Conservation (phyloP, 2,797 vertebrate species). For the Trichosurus vulpecula region DNA sequence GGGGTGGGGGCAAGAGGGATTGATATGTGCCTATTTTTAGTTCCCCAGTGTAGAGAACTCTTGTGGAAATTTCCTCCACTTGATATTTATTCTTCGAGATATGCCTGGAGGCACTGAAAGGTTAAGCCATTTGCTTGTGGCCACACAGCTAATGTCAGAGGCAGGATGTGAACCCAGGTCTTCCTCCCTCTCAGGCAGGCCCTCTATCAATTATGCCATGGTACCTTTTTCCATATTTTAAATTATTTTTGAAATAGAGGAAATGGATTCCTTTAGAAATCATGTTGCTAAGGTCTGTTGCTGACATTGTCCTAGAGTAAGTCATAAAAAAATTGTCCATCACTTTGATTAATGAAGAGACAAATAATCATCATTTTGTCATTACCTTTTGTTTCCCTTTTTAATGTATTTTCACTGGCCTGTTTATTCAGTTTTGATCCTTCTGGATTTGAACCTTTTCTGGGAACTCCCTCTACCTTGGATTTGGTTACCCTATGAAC, state of each 20-base stretch:
- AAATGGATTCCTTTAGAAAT: background rate
- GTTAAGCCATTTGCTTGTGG: background rate
- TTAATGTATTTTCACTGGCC: background rate
- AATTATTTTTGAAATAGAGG: background rate
- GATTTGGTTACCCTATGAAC: background rate
- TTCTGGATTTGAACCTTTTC: background rate
- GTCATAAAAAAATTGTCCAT: background rate
- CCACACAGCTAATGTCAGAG: background rate
- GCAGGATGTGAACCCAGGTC: background rate
- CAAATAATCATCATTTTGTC: background rate
- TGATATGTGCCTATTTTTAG: no score
- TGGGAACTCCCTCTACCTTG: background rate
- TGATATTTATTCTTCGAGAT: background rate
- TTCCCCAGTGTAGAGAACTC: background rate
- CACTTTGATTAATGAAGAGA: background rate
- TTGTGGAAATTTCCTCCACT: background rate
- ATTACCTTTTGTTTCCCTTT: background rate
- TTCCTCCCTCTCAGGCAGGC: background rate
- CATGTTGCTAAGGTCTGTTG: background rate
- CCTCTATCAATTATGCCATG: background rate
- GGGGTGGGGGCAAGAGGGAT: no score
- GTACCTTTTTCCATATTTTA: background rate
- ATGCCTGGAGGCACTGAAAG: background rate
- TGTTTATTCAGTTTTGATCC: background rate
- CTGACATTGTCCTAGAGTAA: background rate